Conservation (phyloP, 2,888 invertebrate species). For the Troides helena region DNA sequence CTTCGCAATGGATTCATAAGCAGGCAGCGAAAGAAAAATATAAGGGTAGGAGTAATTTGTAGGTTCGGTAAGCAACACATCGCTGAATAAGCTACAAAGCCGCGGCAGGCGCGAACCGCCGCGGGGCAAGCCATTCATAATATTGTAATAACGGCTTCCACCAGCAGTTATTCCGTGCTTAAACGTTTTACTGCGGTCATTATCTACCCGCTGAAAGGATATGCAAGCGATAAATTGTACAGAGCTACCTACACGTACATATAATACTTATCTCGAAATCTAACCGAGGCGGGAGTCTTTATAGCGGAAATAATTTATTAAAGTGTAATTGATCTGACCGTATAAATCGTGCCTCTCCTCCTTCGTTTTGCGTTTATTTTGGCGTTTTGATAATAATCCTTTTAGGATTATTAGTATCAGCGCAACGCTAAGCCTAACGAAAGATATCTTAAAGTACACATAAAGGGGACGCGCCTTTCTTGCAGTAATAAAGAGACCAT, state of each 20-base stretch:
- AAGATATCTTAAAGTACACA: constrained; percentile 72
- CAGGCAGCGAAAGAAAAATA: constrained; percentile 29
- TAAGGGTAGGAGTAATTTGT: constrained; percentile 34
- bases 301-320: constrained; percentile 54
- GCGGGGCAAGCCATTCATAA: constrained; percentile 75
- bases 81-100: constrained; percentile 41
- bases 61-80: constrained; percentile 33
- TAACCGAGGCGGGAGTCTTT: constrained; percentile 48
- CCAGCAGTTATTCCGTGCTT: constrained; percentile 78
- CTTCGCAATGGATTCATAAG: constrained; percentile 24
- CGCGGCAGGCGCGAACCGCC: constrained; percentile 43
- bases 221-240: constrained; percentile 77
- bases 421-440: constrained; percentile 32
- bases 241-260: constrained; percentile 62
- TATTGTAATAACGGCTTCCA: constrained; percentile 79
- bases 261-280: constrained; percentile 55
- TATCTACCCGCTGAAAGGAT: constrained; percentile 80
- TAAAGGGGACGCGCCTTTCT: constrained; percentile 76
- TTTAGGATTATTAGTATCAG: constrained; percentile 30
- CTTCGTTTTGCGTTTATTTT: constrained; percentile 20
- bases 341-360: constrained; percentile 34
- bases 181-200: constrained; percentile 81
- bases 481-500: constrained; percentile 78
- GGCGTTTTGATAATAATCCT: constrained; percentile 26
- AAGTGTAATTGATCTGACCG: constrained; percentile 47